Percentiles rank a stretch among this genome's conserved stretches.
Evolutionary conservation across 2,888 invertebrate species (phyloP).

Genomic region (Aspidapion aeneum): DNA sequence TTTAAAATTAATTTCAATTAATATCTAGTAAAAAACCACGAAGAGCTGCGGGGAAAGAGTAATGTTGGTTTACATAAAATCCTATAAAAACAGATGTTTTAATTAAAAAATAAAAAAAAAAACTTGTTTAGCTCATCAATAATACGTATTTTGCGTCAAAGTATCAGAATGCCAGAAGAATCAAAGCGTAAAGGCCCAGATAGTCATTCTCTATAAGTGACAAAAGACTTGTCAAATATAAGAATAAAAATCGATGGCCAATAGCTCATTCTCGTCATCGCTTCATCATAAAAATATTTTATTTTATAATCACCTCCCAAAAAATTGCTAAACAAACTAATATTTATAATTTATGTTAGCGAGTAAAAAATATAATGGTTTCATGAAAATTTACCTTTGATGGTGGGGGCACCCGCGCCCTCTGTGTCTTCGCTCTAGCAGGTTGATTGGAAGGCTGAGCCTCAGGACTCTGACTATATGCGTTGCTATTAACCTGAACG

Average conservation of each 20-base stretch:
- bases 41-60: no score
- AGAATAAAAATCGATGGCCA: slow-evolving; percentile 4
- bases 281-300: slow-evolving; percentile 35
- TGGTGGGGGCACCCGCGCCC: slow-evolving; percentile 77
- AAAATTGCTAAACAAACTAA: no score
- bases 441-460: slow-evolving; percentile 40
- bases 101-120: no score
- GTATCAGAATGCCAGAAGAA: slow-evolving; percentile 33
- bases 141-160: no score
- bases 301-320: no score
- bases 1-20: no score
- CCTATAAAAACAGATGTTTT: no score
- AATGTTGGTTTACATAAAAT: no score
- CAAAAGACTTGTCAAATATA: slow-evolving; percentile 29
- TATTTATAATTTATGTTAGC: no score
- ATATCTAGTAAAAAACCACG: no score
- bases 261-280: slow-evolving; percentile 40
- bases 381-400: slow-evolving; percentile 64
- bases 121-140: no score
- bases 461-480: neutral
- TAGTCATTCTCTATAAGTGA: slow-evolving; percentile 13
- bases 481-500: neutral
- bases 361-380: no score
- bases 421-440: slow-evolving; percentile 59
- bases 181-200: slow-evolving; percentile 14